Conservation (phyloP, 1,140 invertebrate species). For the Homalodisca vitripennis region DNA sequence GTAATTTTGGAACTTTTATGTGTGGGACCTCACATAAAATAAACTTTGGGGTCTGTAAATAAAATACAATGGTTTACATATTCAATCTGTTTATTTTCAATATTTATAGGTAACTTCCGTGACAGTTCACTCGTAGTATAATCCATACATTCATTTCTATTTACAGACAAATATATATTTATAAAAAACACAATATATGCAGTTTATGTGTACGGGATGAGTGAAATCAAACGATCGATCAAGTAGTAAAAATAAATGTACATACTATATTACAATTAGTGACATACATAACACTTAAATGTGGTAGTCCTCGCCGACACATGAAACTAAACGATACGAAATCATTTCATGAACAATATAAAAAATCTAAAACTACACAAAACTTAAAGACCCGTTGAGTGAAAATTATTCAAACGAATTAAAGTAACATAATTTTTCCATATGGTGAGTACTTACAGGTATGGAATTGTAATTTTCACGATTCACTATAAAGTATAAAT, state of each 20-base stretch:
- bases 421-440: no score
- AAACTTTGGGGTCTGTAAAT: no score
- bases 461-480: no score
- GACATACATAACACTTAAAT: no score
- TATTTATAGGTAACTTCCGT: conserved; percentile 25
- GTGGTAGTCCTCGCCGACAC: no score
- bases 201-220: conserved; percentile 8
- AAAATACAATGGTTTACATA: no score
- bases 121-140: background rate
- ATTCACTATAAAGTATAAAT: no score
- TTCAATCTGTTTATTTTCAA: conserved; percentile 22
- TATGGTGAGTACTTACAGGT: no score
- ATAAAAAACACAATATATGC: conserved; percentile 24
- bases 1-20: no score
- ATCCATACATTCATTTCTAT: conserved; percentile 20
- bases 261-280: conserved; percentile 13
- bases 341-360: background rate
- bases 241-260: conserved; percentile 3
- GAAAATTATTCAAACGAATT: no score
- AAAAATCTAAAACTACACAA: background rate
- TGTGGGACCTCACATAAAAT: no score
- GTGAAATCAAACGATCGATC: background rate
- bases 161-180: conserved; percentile 26
- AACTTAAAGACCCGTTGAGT: background rate
- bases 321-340: background rate